Base-by-base conservation (phyloP, 2,888 invertebrate genomes). In the Acrocyrtus sp. region DNA sequence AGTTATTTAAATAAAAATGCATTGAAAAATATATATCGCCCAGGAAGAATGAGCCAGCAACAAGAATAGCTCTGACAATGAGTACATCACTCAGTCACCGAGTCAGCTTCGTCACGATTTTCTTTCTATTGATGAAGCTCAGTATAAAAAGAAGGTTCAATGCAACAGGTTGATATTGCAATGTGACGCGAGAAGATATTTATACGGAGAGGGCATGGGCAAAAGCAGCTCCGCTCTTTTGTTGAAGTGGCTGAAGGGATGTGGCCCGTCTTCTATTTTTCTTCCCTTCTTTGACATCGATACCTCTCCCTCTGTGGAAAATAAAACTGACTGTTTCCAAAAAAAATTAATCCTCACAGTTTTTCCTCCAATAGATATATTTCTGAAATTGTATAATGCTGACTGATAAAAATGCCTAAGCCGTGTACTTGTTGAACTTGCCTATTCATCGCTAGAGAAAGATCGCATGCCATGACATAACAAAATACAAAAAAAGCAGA, bases 381-480 rank as follows among this genome's bases (percentile, higher is more conserved):
- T 68, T 68, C 60, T 56, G 41, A 69, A n/a, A n/a, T n/a, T 50
- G 48, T 56, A 61, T 53, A 69, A 62, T 19, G 54, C 48, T 67
- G 41, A 67, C 57, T 58, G 51, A 62, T 8, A 27, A 34, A 48
- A 61, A 50, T 6, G 19, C 45, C n/a, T n/a, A n/a, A n/a, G n/a
- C n/a, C n/a, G n/a, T n/a, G n/a, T n/a, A n/a, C n/a, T n/a, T n/a
- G n/a, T n/a, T n/a, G n/a, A n/a, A 61, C 39, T 24, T 60, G 60
- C 43, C 67, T 67, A 57, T 66, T 67, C 67, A 58, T 69, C 69
- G 53, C 45, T n/a, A 12, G 43, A 45, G 60, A 68, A 69, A 69
- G 61, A 69, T 69, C 69, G 69, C 69, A 69, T 69, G 69, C 62
- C 69, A 69, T 69, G 69, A 69, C 69, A 69, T 61, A 69, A 69